Base-by-base conservation (phyloP, 2,113 vertebrate species). In the Neoarius graeffei region DNA sequence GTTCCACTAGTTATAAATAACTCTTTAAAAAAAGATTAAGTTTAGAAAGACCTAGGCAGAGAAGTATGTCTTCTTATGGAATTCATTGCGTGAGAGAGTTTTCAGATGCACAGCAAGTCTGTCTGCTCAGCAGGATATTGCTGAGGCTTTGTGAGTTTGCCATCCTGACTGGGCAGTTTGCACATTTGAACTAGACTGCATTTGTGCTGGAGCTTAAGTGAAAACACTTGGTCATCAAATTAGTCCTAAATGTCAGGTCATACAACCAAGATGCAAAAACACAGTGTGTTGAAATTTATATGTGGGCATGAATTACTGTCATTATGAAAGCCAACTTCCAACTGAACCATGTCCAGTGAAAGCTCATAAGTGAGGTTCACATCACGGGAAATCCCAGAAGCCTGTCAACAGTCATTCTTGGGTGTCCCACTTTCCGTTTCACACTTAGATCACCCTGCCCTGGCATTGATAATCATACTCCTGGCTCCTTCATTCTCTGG, bases 381-480 rank as follows among this genome's bases (percentile, higher is more conserved):
- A 83, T 86, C 85, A 66, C 54, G 64, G 81, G 85, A 83, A 87
- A 91, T 85, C 85, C 83, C 89, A 87, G 71, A 82, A 86, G 90
- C 35, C 89, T 88, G 77, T 82, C 83, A 83, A 86, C 83, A 82
- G 71, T 67, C 42, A 27, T 81, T 87, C 54, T 59, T 84, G 50
- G 59, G 48, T 48, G 81, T 90, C 82, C 82, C 84, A 83, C 86
- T 90, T 77, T 90, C 57, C 60, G 73, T 87, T 88, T 90, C 89
- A 85, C 90, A 91, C 90, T 91, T 90, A 91, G 82, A 73, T 90
- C 90, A 91, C 77, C 89, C 85, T 90, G 48, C 56, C 87, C 89
- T 90, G 89, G 88, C 83, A 87, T 23, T 42, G 15, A 11, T 25
- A 80, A 8, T 9, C 80, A 86, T 80, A 35, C 50, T 50, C 52